Base-by-base conservation (phyloP, 1,140 invertebrate species). In the Drosophila repleta region DNA sequence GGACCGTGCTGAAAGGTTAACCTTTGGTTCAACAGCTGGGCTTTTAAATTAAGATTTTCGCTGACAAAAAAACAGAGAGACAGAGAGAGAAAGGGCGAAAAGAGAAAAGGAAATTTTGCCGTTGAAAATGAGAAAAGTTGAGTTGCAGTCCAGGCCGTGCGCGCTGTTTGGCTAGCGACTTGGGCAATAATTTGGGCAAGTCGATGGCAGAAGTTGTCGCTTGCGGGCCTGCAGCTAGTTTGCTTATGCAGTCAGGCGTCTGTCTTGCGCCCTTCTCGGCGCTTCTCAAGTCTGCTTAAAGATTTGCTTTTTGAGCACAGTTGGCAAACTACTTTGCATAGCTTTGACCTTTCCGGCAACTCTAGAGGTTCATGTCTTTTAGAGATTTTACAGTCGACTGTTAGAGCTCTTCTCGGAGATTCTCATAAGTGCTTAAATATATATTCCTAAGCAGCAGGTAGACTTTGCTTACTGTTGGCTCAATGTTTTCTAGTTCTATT, bases 11-110 rank as follows among this genome's bases (percentile, higher is more conserved):
- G 74, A 69, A 76, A 80, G 82, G 83, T 87, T 87, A 88, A 87
- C 83, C 83, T 87, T 87, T 87, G 83, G 88, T 87, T 87, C 83
- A 88, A 87, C 83, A 87, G 83, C 83, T 88, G 83, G 83, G 83
- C 83, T 78, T 82, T 87, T 87, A 88, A 87, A 88, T 88, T 88
- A 87, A 87, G 82, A 87, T 88, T 87, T 35, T 87, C 32, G 46
- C 37, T 32, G 41, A 29, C 52, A 65, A 32, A 51, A 57, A 37
- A 55, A 46, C 46, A 37, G 45, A 35, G 46, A 48, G 17, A 35
- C n/a, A 4, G 15, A 17, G 39, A 0, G 15, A 13, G 15, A 26
- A 11, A n/a, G 24, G 26, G 4, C 46, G 15, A 45, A 37, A 6
- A 4, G 1, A n/a, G 39, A 7, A 58, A 46, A 53, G 45, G 58